Evolutionary conservation across 2,113 vertebrate genomes (phyloP).

Genomic region (Helogale parvula): DNA sequence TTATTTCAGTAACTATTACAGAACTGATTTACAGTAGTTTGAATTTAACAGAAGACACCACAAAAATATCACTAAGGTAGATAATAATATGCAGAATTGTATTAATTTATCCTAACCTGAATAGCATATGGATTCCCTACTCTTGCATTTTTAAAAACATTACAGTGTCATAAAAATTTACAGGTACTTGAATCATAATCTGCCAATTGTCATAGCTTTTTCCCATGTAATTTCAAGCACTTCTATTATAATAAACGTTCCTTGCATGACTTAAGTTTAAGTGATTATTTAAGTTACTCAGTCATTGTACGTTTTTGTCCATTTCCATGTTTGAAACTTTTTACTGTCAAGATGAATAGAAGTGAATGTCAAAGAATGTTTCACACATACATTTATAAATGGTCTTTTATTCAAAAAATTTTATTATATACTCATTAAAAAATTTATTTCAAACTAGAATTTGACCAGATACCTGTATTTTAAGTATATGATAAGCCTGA

Average conservation of each 20-base stretch:
- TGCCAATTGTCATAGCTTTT: constrained; percentile 75
- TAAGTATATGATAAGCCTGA: neutral
- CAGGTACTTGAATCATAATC: constrained; percentile 69
- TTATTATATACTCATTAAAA: constrained; percentile 47
- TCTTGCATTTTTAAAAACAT: constrained; percentile 56
- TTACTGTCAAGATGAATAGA: constrained; percentile 33
- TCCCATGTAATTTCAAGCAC: constrained; percentile 71
- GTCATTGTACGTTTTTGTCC: constrained; percentile 62
- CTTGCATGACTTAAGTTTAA: constrained; percentile 72
- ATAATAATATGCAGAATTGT: constrained; percentile 77
- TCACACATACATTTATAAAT: neutral
- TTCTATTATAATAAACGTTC: constrained; percentile 72
- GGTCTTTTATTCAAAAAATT: neutral
- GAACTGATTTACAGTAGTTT: constrained; percentile 80
- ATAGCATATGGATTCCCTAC: constrained; percentile 18
- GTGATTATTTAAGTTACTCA: constrained; percentile 64
- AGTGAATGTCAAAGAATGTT: constrained; percentile 63
- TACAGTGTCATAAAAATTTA: constrained; percentile 61
- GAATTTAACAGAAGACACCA: constrained; percentile 66
- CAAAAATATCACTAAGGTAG: constrained; percentile 72
- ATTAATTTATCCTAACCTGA: constrained; percentile 60
- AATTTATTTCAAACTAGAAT: constrained; percentile 37
- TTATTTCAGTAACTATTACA: constrained; percentile 75
- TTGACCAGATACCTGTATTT: neutral
- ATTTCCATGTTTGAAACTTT: constrained; percentile 70